phyloP scores from a whole-genome alignment of 2,888 invertebrate species.

The Coelogynopora nodosa region DNA sequence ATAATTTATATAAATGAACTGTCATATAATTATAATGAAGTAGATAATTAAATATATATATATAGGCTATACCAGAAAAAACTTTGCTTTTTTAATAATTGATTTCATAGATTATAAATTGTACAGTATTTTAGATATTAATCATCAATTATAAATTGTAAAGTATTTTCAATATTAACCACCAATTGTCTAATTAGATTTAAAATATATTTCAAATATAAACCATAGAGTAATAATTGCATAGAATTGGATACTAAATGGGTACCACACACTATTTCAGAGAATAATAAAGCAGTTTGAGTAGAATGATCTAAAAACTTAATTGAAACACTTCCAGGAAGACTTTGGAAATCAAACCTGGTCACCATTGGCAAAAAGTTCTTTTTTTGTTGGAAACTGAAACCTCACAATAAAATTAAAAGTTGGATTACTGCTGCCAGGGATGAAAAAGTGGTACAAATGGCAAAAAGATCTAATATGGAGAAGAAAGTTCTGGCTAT shows the following conservation, averaged over 20 bases:
- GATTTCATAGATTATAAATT: too few species aligned
- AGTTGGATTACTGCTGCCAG: slow-evolving; percentile 1
- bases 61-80: too few species aligned
- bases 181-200: too few species aligned
- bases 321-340: slow-evolving; percentile 31
- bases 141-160: too few species aligned
- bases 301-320: slow-evolving; percentile 8
- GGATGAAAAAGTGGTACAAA: not conserved
- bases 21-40: too few species aligned
- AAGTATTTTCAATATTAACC: too few species aligned
- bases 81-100: too few species aligned
- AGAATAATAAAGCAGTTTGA: slow-evolving; percentile 12
- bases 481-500: not conserved
- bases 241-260: slow-evolving; percentile 4
- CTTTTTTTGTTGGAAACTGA: slow-evolving; percentile 10
- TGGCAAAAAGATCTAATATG: not conserved
- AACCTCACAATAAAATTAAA: not conserved
- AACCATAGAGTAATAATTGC: too few species aligned
- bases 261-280: slow-evolving; percentile 24
- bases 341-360: slow-evolving; percentile 4
- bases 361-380: slow-evolving; percentile 8
- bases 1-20: too few species aligned
- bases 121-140: too few species aligned
- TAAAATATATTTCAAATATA: too few species aligned
- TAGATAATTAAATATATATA: too few species aligned